Percentiles rank a stretch among this genome's conserved stretches.
These are phyloP conservation scores for Toxotes lorentzi DNA, from an alignment of 2,797 vertebrate species.

Conservation along the genomic window DNA sequence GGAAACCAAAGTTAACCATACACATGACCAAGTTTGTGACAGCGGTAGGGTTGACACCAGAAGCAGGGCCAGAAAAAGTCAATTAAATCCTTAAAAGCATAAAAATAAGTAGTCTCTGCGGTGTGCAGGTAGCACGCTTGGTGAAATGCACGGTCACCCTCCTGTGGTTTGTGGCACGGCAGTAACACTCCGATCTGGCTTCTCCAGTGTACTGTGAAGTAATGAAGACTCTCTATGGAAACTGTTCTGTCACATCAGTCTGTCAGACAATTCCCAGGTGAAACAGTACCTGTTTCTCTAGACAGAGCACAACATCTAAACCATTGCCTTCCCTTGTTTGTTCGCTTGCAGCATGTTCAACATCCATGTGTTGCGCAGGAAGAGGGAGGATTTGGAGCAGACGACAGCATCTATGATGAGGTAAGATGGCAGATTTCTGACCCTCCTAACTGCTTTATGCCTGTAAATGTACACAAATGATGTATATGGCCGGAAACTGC, in stretches of 20 bases:
- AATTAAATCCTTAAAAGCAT: slow-evolving; percentile 75
- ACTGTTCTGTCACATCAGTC: slow-evolving; percentile 50
- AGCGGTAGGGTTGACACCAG: slow-evolving; percentile 53
- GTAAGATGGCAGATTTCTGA: slow-evolving; percentile 69
- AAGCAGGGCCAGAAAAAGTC: slow-evolving; percentile 66
- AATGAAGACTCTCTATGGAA: slow-evolving; percentile 63
- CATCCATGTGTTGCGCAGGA: slow-evolving; percentile 89
- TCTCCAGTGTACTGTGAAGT: slow-evolving; percentile 62
- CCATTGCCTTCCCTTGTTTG: slow-evolving; percentile 34
- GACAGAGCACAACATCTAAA: slow-evolving; percentile 27
- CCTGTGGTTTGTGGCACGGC: slow-evolving; percentile 61
- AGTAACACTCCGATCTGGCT: slow-evolving; percentile 30
- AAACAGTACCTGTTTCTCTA: slow-evolving; percentile 25
- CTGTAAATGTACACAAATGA: neutral
- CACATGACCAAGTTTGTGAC: slow-evolving; percentile 70
- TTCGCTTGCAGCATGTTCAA: slow-evolving; percentile 88
- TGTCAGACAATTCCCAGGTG: slow-evolving; percentile 52
- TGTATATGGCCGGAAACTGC: neutral
- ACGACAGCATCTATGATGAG: slow-evolving; percentile 89
- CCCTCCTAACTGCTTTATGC: neutral
- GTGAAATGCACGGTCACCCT: slow-evolving; percentile 66
- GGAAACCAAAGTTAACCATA: slow-evolving; percentile 62
- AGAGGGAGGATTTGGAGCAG: slow-evolving; percentile 85
- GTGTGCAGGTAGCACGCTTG: slow-evolving; percentile 63
- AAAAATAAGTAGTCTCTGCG: slow-evolving; percentile 71